phyloP scores from a whole-genome alignment of 2,888 invertebrate species.

The Megastigmus dorsalis region DNA sequence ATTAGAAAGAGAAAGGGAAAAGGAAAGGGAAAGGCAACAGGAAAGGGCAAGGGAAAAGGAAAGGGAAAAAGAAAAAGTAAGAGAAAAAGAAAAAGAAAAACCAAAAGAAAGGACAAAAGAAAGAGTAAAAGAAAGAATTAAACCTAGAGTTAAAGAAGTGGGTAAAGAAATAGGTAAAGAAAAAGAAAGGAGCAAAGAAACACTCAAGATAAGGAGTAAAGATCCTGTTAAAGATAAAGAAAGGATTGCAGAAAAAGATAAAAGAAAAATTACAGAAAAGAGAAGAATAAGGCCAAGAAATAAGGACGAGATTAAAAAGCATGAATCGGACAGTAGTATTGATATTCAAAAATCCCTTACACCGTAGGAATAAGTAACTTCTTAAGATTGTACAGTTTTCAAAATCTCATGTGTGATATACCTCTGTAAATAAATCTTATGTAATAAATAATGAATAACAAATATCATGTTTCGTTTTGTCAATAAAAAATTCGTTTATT shows the following conservation, averaged over 20 bases:
- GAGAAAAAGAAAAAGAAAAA: background rate
- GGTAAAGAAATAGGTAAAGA: background rate
- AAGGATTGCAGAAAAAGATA: background rate
- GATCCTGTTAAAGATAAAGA: background rate
- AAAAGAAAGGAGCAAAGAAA: background rate
- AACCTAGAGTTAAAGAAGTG: background rate
- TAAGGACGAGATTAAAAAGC: background rate
- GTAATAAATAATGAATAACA: too few species aligned
- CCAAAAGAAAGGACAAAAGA: background rate
- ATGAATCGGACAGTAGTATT: background rate
- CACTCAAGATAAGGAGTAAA: background rate
- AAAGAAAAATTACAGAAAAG: background rate
- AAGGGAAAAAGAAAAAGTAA: background rate
- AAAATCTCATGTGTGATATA: background rate
- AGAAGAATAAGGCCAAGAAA: background rate
- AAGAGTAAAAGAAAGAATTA: constrained; percentile 3
- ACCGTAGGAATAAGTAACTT: constrained; percentile 4
- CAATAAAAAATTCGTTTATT: too few species aligned
- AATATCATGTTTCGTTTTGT: too few species aligned
- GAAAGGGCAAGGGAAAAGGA: background rate
- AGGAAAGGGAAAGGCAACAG: background rate
- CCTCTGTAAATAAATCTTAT: background rate
- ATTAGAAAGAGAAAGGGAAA: background rate
- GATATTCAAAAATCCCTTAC: constrained; percentile 9
- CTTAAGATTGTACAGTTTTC: background rate